Conservation (phyloP, 2,113 vertebrate genomes). For the Saccopteryx leptura region DNA sequence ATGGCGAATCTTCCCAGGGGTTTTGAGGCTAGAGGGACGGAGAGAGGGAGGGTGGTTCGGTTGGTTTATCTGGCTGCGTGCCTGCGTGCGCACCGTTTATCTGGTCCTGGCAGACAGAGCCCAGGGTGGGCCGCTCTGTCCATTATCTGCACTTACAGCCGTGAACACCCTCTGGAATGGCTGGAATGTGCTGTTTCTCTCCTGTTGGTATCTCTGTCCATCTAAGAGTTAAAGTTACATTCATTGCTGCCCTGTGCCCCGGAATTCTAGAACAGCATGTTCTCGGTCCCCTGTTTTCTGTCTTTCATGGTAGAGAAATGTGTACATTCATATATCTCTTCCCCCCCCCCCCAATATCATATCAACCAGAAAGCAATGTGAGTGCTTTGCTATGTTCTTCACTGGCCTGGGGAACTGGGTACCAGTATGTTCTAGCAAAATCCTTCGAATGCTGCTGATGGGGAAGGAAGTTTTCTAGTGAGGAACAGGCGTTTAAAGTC, state of each 20-base stretch:
- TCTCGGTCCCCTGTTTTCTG: background rate
- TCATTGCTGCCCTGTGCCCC: background rate
- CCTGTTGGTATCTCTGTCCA: background rate
- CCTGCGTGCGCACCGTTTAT: background rate
- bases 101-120: background rate
- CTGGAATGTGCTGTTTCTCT: conserved; percentile 31
- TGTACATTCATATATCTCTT: conserved; percentile 16
- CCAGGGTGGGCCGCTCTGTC: background rate
- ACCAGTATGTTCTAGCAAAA: background rate
- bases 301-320: conserved; percentile 11
- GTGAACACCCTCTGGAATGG: conserved; percentile 37
- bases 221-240: background rate
- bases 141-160: conserved; percentile 14
- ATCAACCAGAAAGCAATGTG: background rate
- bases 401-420: background rate
- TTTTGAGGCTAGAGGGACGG: background rate
- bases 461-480: background rate
- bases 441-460: background rate
- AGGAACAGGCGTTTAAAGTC: background rate
- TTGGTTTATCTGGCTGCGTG: background rate
- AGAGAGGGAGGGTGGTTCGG: background rate
- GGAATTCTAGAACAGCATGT: background rate
- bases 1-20: background rate
- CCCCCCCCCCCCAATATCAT: background rate
- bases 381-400: background rate